Conservation (phyloP, 2,113 vertebrate genomes). For the Mohoua ochrocephala region DNA sequence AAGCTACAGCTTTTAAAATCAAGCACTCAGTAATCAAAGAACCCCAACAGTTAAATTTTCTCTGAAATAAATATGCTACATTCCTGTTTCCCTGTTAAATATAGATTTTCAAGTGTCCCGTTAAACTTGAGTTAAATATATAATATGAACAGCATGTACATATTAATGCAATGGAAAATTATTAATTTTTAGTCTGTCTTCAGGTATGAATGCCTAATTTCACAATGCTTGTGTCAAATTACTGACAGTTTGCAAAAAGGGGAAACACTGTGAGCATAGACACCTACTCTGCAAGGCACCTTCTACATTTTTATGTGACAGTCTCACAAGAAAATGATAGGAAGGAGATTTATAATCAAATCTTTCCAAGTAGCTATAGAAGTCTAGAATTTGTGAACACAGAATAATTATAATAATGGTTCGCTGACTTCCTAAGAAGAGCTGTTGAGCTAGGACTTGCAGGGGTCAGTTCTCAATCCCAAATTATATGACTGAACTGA, state of each 20-base stretch:
- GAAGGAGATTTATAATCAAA: not conserved
- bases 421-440: not conserved
- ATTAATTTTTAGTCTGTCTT: conserved; percentile 41
- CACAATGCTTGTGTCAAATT: conserved; percentile 17
- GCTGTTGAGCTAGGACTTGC: not conserved
- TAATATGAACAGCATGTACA: not conserved
- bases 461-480: not conserved
- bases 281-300: not conserved
- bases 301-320: not conserved
- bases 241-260: not conserved
- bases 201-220: conserved; percentile 34
- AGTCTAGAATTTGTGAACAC: not conserved
- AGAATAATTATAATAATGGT: not conserved
- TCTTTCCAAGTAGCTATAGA: not conserved
- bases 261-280: not conserved
- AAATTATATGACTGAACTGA: not conserved
- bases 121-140: conserved; percentile 41
- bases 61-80: conserved; percentile 20
- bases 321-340: not conserved
- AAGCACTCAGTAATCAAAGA: conserved; percentile 58
- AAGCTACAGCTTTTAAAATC: conserved; percentile 42
- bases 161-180: conserved; percentile 48
- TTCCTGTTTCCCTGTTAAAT: conserved; percentile 44
- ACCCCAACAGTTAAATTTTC: conserved; percentile 34
- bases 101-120: conserved; percentile 55